Conservation (phyloP, 1,140 invertebrate species). For the Drosophila oshimai region DNA sequence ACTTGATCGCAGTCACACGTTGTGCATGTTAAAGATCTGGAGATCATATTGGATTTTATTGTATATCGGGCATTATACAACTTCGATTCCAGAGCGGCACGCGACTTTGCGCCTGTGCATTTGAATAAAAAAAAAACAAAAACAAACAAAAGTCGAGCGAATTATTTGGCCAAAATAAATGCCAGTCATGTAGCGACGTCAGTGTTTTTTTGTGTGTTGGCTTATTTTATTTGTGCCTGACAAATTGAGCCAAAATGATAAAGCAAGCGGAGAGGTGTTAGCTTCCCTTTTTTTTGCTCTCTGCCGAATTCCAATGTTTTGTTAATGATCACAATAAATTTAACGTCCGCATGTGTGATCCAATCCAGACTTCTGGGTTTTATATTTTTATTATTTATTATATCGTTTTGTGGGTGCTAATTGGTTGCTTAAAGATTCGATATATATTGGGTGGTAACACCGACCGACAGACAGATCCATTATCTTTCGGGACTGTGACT, state of each 20-base stretch:
- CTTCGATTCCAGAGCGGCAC: conserved; percentile 35
- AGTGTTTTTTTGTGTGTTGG: conserved; percentile 4
- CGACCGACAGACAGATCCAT: conserved; percentile 11
- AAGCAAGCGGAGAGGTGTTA: conserved; percentile 41
- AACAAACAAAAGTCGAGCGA: conserved; percentile 21
- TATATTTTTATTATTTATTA: not conserved
- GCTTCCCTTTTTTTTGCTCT: not conserved
- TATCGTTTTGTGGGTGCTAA: conserved; percentile 34
- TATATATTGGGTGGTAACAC: conserved; percentile 4
- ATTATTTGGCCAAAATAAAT: conserved; percentile 24
- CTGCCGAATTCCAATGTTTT: conserved; percentile 6
- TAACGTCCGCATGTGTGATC: conserved; percentile 31
- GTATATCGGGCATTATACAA: conserved; percentile 8
- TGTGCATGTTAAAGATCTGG: conserved; percentile 43
- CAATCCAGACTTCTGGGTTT: conserved; percentile 33
- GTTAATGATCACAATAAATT: conserved; percentile 41
- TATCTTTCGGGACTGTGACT: not conserved
- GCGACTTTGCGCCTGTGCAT: conserved; percentile 49
- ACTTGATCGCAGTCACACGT: not conserved
- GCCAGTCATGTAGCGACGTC: conserved; percentile 56
- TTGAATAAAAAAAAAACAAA: conserved; percentile 1
- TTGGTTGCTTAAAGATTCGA: conserved; percentile 26
- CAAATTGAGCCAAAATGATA: conserved; percentile 37
- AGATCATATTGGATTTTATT: not conserved
- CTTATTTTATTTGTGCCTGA: conserved; percentile 13